Evolutionary conservation across 2,888 invertebrate species (phyloP), one percentile per base, ranked within the genome.

Genomic region (Leucophora obtusa): DNA sequence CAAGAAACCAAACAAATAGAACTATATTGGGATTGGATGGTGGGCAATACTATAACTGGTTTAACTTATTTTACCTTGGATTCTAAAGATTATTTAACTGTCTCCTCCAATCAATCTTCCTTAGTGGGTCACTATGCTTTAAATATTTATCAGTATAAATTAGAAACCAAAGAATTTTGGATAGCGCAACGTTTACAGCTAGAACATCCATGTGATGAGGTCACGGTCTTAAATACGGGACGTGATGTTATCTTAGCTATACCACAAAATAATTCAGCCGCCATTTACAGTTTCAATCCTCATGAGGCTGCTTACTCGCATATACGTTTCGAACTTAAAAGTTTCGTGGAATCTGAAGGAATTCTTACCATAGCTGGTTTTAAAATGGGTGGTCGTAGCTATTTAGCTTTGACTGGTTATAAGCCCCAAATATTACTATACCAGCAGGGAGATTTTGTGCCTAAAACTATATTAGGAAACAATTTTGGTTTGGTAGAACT

Each of bases 381-480:
- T 58, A 86, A 89, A 82, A 90, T 91, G 89, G 90, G 89, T 9
- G 90, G 90, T 0, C 87, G 86, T 70, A 87, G 87, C 7, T 91
- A 90, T 74, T 74, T 91, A 56, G 90, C 90, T 0, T 50, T 90
- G 56, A 88, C 89, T 6, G 91, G 90, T 0, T 58, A 82, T 11
- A 80, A 83, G 11, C 87, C 91, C 0, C 86, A 89, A 82, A 90
- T 91, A 38, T 83, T 90, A 2, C 85, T 87, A 28, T 90, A 90
- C 71, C 83, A 84, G 7, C 87, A 87, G 53, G 90, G 90, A 0
- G 83, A 86, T 38, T 86, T 91, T 35, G 38, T 86, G 18, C 85
- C 89, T 0, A 88, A 87, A 72, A 89, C 89, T 1, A 85, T 90
- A 51, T 83, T 91, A 9, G 88, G 87, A 6, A 84, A 86, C 35